phyloP scores from a whole-genome alignment of 2,797 vertebrate species.

The Sebastes itinus region DNA sequence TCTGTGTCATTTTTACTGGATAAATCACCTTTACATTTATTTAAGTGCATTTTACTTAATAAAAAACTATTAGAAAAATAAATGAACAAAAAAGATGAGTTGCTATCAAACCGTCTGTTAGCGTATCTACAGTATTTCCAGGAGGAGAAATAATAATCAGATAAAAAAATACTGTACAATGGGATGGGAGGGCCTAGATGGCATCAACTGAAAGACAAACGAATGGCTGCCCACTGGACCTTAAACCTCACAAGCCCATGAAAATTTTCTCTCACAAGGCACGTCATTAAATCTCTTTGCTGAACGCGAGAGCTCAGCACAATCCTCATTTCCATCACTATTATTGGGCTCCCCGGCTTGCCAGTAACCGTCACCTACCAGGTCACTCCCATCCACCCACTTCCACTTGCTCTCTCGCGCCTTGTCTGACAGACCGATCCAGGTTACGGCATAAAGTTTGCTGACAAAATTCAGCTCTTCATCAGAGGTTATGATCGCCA shows the following conservation, averaged over 20 bases:
- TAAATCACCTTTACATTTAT: not conserved
- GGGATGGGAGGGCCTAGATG: not conserved
- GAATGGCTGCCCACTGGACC: not conserved
- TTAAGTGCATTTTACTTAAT: not conserved
- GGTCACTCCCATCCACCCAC: slow-evolving; percentile 39
- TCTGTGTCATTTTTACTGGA: not conserved
- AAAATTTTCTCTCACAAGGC: accelerated
- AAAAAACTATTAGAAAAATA: not conserved
- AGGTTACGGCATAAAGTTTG: not conserved
- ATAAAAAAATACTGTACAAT: not conserved
- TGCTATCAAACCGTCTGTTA: not conserved
- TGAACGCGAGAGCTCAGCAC: not conserved
- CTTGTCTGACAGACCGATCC: slow-evolving; percentile 47
- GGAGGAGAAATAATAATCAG: not conserved
- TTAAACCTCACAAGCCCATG: slow-evolving; percentile 52
- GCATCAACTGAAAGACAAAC: not conserved
- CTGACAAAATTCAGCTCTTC: slow-evolving; percentile 12
- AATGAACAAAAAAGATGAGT: not conserved
- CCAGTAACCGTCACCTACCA: slow-evolving; percentile 9
- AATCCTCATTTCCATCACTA: not conserved
- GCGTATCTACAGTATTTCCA: not conserved
- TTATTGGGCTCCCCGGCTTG: slow-evolving; percentile 30
- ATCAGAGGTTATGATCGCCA: slow-evolving; percentile 23
- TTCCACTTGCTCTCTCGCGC: slow-evolving; percentile 1
- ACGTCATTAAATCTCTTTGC: slow-evolving; percentile 34